Evolutionary conservation across 2,797 vertebrate genomes (phyloP).

Genomic region (Poecilia wingei): DNA sequence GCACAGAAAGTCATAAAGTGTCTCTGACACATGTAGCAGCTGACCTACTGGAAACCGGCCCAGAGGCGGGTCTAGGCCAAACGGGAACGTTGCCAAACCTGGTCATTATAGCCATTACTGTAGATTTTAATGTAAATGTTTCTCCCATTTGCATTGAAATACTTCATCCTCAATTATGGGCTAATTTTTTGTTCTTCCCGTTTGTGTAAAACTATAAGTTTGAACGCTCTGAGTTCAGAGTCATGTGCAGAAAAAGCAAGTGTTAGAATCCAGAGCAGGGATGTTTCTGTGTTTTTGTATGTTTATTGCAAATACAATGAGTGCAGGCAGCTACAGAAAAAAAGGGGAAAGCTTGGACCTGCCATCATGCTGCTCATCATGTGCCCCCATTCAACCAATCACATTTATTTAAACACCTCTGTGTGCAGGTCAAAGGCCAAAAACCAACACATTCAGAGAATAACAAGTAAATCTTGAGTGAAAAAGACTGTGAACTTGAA

Average conservation of each 20-base stretch:
- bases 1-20: conserved; percentile 62
- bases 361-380: conserved; percentile 28
- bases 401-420: conserved; percentile 20
- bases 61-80: conserved; percentile 55
- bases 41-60: conserved; percentile 60
- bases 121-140: conserved; percentile 52
- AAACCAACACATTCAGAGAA: conserved; percentile 13
- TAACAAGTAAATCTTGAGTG: conserved; percentile 18
- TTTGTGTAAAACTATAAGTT: conserved; percentile 1
- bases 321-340: conserved; percentile 35
- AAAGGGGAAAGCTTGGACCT: conserved; percentile 32
- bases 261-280: too few species aligned
- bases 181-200: conserved; percentile 8
- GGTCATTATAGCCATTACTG: conserved; percentile 56
- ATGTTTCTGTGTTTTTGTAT: background rate
- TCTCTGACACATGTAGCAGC: conserved; percentile 68
- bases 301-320: conserved; percentile 5
- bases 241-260: background rate
- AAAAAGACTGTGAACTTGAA: conserved; percentile 33
- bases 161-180: conserved; percentile 17
- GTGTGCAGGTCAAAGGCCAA: conserved; percentile 31
- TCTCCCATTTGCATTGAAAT: conserved; percentile 47
- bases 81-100: conserved; percentile 34
- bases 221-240: background rate
- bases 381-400: conserved; percentile 23